These are phyloP conservation scores for Chrysolina haemoptera DNA, from an alignment of 2,888 invertebrate genomes.

Conservation along the genomic window DNA sequence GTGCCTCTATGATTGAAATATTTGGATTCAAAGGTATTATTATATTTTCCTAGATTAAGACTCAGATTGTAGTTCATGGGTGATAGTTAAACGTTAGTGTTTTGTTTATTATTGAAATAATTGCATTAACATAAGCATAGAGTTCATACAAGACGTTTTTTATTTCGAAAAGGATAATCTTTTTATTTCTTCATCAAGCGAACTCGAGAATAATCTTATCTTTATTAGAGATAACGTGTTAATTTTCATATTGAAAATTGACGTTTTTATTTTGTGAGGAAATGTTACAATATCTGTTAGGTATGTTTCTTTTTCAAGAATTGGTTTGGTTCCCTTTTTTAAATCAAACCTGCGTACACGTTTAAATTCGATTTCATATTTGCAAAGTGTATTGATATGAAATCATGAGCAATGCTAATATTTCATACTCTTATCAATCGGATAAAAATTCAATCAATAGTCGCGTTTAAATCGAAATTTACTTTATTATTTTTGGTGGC, in stretches of 20 bases:
- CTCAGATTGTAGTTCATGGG: constrained; percentile 8
- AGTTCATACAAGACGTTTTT: not conserved
- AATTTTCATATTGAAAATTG: constrained; percentile 9
- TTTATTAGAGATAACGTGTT: not conserved
- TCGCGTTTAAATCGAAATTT: no score
- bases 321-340: not conserved
- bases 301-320: not conserved
- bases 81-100: constrained; percentile 7
- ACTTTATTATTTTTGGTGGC: no score
- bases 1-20: not conserved
- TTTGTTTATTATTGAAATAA: constrained; percentile 10
- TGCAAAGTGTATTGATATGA: no score
- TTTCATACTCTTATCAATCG: no score
- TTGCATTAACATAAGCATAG: not conserved
- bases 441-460: no score
- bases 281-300: not conserved
- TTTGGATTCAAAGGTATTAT: not conserved
- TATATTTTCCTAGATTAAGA: constrained; percentile 13
- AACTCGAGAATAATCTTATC: no score
- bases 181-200: not conserved
- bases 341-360: not conserved
- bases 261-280: not conserved
- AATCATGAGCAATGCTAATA: no score
- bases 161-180: not conserved
- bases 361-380: not conserved